A percentile compares a stretch with the other conserved stretches of the same genome.
phyloP scores from a whole-genome alignment of 2,888 invertebrate genomes.

The Cantharis rustica region DNA sequence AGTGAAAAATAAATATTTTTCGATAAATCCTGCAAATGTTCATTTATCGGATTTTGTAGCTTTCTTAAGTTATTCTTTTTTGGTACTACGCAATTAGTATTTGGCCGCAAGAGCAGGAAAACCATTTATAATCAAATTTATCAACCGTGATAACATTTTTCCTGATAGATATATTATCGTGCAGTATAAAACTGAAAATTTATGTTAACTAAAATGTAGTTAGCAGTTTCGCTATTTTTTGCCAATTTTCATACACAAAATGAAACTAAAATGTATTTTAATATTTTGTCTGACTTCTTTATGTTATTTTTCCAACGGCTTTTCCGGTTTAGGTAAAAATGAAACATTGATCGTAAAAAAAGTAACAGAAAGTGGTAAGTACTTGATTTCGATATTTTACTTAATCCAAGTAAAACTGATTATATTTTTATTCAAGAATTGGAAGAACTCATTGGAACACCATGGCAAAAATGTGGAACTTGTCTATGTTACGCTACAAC shows the following conservation, averaged over 20 bases:
- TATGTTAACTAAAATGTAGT: background rate
- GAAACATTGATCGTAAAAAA: background rate
- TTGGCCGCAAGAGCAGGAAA: background rate
- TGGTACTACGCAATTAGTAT: no score
- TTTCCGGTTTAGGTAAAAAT: background rate
- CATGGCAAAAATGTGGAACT: conserved; percentile 30
- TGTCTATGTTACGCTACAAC: conserved; percentile 34
- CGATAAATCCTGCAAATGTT: no score
- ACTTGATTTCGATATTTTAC: no score
- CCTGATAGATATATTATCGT: background rate
- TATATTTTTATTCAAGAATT: no score
- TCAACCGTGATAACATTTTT: background rate
- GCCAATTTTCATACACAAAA: background rate
- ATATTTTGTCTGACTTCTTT: background rate
- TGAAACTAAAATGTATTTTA: background rate
- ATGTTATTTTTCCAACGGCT: background rate
- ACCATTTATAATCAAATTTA: background rate
- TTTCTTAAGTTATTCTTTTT: no score
- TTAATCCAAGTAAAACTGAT: no score
- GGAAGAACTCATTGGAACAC: conserved; percentile 26
- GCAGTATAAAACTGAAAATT: background rate
- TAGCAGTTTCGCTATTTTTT: background rate
- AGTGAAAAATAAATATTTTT: no score
- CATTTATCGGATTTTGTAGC: no score
- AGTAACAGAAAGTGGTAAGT: background rate